Base-by-base conservation (phyloP, 2,888 invertebrate genomes). In the Hermaeophaga mercurialis region DNA sequence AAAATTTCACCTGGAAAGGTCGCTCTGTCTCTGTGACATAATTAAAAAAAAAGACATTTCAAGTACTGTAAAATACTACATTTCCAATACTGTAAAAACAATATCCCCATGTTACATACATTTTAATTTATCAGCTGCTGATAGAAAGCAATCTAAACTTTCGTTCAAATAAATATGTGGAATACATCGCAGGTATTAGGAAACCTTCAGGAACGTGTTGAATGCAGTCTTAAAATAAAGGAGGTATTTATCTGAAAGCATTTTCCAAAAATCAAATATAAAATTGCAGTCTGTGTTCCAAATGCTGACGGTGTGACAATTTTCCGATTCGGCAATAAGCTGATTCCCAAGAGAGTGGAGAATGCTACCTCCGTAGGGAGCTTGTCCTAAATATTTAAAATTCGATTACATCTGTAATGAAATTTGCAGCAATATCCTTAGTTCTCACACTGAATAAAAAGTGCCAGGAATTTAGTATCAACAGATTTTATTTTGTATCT, bases 321-420 rank as follows among this genome's bases (percentile, higher is more conserved):
- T 57, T 43, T 41, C 44, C 49, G 58, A 56, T 52, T 50, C 49
- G 48, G 58, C 58, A 58, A 60, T 52, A 58, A 57, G 58, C 48
- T 59, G 55, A 56, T 58, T 48, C 60, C 59, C 59, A 33, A 19
- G 63, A 61, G 65, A 64, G 56, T 46, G 58, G 58, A 54, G 57
- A 59, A 64, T 61, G 57, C 48, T 54, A 59, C 58, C 54, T 58
- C 63, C 61, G 41, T 39, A 14, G 64, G 61, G 59, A 62, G 45
- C 44, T 52, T 14, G 56, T 57, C 46, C 58, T 69, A 63, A 69
- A 69, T 69, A 69, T 69, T 69, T 69, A 69, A 69, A 69, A 68
- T 68, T 66, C 66, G 68, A 68, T 69, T 69, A 67, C 66, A 68
- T 62, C 61, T 59, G 62, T 68, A 68, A 69, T 68, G 66, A 69